Evolutionary conservation across 2,888 invertebrate species (phyloP).

Genomic region (Amiota minor): DNA sequence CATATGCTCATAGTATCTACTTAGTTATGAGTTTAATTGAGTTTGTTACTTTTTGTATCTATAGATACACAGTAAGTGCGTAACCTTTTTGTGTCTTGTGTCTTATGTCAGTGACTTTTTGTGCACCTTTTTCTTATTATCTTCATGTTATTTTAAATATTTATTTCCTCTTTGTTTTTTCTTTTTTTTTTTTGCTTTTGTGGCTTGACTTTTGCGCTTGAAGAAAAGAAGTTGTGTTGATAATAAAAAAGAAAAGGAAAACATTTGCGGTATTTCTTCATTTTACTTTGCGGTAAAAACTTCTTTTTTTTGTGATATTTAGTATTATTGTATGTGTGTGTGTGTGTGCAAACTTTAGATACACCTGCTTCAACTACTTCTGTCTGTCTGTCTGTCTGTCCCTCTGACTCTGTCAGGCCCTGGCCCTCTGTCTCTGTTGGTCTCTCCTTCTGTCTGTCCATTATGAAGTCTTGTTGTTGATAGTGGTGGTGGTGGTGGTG

Average conservation of each 20-base stretch:
- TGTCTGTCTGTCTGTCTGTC: background rate
- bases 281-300: conserved; percentile 7
- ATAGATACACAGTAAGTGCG: too few relatives aligned
- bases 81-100: background rate
- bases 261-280: conserved; percentile 16
- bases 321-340: background rate
- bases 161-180: background rate
- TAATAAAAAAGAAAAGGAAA: background rate
- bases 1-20: too few relatives aligned
- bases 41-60: too few relatives aligned
- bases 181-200: background rate
- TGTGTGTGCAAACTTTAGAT: background rate
- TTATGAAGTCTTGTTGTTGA: background rate
- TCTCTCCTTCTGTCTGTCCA: background rate
- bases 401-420: too few relatives aligned
- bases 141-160: background rate
- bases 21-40: too few relatives aligned
- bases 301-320: background rate
- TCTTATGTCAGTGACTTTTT: conserved; percentile 8
- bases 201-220: background rate
- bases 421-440: background rate
- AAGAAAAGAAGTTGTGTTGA: background rate
- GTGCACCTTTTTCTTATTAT: conserved; percentile 13
- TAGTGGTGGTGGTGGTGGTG: background rate
- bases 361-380: background rate